A percentile compares a stretch with the other conserved stretches of the same genome.
phyloP scores from a whole-genome alignment of 2,797 vertebrate species.

The Coracias cyanogaster region DNA sequence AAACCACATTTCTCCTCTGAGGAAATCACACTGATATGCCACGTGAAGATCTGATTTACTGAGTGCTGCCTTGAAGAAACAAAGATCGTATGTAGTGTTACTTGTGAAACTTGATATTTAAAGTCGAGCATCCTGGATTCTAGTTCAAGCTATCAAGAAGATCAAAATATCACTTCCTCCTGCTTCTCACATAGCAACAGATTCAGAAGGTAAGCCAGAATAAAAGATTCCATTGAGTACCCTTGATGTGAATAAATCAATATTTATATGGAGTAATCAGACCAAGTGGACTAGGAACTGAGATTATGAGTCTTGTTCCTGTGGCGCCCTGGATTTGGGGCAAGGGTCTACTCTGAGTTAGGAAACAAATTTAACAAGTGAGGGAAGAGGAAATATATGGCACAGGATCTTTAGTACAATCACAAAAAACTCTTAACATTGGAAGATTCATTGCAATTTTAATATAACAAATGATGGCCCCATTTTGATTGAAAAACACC shows the following conservation, averaged over 20 bases:
- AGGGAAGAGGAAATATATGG: not conserved
- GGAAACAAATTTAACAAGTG: not conserved
- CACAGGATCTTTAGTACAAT: not conserved
- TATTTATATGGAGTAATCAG: not conserved
- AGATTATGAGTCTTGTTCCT: not conserved
- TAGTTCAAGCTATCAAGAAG: not conserved
- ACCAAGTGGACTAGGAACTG: not conserved
- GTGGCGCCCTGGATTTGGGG: not conserved
- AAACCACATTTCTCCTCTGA: not conserved
- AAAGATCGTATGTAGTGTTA: not conserved
- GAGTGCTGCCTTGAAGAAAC: not conserved
- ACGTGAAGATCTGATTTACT: not conserved
- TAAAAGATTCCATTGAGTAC: not conserved
- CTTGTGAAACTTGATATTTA: not conserved
- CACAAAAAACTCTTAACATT: not conserved
- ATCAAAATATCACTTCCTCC: not conserved
- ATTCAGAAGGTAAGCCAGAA: not conserved
- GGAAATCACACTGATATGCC: not conserved
- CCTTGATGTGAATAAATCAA: not conserved
- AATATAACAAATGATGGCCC: not conserved
- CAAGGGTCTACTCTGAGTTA: not conserved
- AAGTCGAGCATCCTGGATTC: not conserved
- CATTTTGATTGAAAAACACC: not conserved
- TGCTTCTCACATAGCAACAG: not conserved
- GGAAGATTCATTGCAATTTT: not conserved